Conservation (phyloP, 2,888 invertebrate genomes). For the Peribatodes rhomboidaria region DNA sequence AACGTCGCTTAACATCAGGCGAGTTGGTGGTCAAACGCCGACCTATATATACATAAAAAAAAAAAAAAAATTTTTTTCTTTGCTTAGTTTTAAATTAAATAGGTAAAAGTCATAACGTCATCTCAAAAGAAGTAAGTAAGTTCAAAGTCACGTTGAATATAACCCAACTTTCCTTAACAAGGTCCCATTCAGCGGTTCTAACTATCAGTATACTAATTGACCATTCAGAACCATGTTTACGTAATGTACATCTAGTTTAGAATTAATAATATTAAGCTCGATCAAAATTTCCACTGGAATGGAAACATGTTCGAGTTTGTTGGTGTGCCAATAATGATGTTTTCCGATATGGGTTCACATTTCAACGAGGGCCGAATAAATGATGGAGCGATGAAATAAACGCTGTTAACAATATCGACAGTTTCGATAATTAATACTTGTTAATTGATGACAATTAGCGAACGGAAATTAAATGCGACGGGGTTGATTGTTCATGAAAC, state of each 20-base stretch:
- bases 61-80: no score
- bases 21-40: no score
- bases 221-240: background rate
- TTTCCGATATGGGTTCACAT: slow-evolving; percentile 28
- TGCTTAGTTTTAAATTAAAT: no score
- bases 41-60: no score
- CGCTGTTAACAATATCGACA: slow-evolving; percentile 6
- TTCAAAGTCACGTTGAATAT: no score
- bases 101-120: no score
- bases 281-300: slow-evolving; percentile 2
- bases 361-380: slow-evolving; percentile 25
- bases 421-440: background rate
- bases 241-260: background rate
- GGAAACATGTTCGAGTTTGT: slow-evolving; percentile 8
- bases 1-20: no score
- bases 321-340: slow-evolving; percentile 20
- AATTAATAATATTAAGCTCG: background rate
- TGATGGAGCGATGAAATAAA: slow-evolving; percentile 2
- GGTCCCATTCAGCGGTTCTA: no score
- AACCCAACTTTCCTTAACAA: no score
- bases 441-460: background rate
- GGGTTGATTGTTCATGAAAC: background rate
- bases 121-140: no score
- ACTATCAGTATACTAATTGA: background rate
- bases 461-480: background rate